Base-by-base conservation (phyloP, 2,888 invertebrate species). In the Heliconius cydno region DNA sequence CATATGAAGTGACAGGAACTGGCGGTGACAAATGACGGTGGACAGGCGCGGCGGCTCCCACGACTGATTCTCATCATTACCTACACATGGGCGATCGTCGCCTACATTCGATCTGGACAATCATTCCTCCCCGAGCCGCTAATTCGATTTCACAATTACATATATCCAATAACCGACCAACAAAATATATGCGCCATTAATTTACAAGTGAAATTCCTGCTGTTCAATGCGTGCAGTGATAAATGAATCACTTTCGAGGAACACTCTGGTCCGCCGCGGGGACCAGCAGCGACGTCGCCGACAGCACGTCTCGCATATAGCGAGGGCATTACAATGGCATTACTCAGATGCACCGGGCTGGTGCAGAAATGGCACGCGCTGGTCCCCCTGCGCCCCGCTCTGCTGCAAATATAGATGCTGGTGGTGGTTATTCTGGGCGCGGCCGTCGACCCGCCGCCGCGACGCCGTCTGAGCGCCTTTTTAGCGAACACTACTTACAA, bases 311-410 rank as follows among this genome's bases (percentile, higher is more conserved):
- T 94, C 89, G 90, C 90, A 90, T 94, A 94, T 93, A 94, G 94
- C 89, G 91, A 92, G 94, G 92, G 91, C 93, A 94, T 94, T 94
- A 94, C 93, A 94, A 94, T 94, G 93, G 89, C 92, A 95, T 95
- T 95, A 94, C 92, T 95, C 94, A 94, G 94, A 94, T 94, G 94
- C 94, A 94, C 93, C 91, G 94, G 93, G 92, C 93, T 92, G 93
- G 89, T 94, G 94, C 94, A 94, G 92, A 94, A 94, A 94, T 94
- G 94, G 94, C 94, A 94, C 94, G 94, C 94, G 91, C 88, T 88
- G 90, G 85, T 87, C 91, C 91, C 90, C 91, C 89, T 86, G 88
- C 90, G 88, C 92, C 89, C 92, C 90, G 86, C 87, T 85, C 87
- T 90, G 92, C 92, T 92, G 94, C 94, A 94, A 94, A 94, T 93